Evolutionary conservation across 2,888 invertebrate species (phyloP).

Genomic region (Tetrapedia diversipes): DNA sequence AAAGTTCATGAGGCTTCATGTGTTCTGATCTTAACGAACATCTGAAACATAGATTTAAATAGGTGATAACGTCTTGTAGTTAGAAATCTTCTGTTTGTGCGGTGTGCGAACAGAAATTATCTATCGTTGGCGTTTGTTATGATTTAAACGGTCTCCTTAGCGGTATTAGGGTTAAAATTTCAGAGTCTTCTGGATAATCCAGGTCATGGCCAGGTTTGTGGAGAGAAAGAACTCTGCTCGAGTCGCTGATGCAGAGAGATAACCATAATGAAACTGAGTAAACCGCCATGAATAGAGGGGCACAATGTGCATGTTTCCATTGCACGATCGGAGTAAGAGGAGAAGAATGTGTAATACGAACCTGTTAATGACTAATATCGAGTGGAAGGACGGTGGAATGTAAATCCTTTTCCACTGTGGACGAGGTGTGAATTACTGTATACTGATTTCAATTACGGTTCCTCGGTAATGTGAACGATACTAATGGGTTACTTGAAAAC

Average conservation of each 20-base stretch:
- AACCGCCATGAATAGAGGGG: not conserved
- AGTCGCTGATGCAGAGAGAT: not conserved
- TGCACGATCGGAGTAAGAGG: conserved; percentile 15
- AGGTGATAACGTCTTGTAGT: no score
- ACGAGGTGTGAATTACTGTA: not conserved
- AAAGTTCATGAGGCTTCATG: no score
- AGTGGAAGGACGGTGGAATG: conserved; percentile 42
- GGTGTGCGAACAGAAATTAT: no score
- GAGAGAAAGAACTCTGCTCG: not conserved
- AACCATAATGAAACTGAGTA: not conserved
- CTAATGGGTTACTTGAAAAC: conserved; percentile 2
- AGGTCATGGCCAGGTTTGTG: not conserved
- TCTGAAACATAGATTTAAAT: no score
- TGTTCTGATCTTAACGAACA: no score
- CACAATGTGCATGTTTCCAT: not conserved
- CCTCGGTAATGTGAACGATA: conserved; percentile 4
- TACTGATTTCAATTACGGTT: not conserved
- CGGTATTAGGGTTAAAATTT: no score
- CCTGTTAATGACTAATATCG: conserved; percentile 39
- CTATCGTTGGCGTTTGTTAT: no score
- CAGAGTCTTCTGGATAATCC: not conserved
- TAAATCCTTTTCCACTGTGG: conserved; percentile 3
- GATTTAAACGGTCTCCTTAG: no score
- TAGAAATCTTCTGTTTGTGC: no score
- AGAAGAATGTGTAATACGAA: conserved; percentile 49